phyloP scores from a whole-genome alignment of 2,888 invertebrate species.

The Calameuta pallipes region DNA sequence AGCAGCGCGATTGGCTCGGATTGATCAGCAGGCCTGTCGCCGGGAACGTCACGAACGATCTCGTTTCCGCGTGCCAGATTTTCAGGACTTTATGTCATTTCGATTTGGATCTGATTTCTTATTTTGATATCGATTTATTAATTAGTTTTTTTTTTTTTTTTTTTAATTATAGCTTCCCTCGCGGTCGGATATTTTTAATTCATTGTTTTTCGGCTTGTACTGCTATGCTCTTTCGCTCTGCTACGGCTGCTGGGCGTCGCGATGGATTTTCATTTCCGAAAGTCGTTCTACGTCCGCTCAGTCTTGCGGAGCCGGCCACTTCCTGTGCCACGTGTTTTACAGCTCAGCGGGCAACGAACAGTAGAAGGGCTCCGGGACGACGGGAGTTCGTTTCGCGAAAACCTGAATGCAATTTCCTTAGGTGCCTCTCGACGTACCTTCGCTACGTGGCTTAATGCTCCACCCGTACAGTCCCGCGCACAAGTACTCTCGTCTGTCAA shows the following conservation, averaged over 20 bases:
- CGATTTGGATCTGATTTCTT: background rate
- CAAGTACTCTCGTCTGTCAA: constrained; percentile 35
- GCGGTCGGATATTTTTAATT: background rate
- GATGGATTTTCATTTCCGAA: background rate
- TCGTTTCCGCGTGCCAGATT: background rate
- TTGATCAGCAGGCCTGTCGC: background rate
- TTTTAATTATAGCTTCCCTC: rapidly evolving
- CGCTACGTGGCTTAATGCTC: background rate
- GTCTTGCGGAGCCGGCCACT: background rate
- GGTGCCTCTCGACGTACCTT: background rate
- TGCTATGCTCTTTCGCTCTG: background rate
- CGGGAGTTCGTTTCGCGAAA: constrained; percentile 34
- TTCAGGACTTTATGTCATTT: background rate
- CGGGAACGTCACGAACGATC: background rate
- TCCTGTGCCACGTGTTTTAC: constrained; percentile 25
- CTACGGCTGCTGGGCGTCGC: background rate
- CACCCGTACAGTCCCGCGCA: background rate
- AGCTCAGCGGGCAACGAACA: constrained; percentile 27
- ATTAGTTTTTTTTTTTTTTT: background rate
- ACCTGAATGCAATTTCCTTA: constrained; percentile 40
- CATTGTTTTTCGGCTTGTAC: background rate
- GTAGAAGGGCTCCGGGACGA: background rate
- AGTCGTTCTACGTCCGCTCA: background rate
- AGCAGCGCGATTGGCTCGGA: background rate
- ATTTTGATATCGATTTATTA: background rate